Evolutionary conservation across 2,113 vertebrate genomes (phyloP).

Genomic region (Nicator chloris): DNA sequence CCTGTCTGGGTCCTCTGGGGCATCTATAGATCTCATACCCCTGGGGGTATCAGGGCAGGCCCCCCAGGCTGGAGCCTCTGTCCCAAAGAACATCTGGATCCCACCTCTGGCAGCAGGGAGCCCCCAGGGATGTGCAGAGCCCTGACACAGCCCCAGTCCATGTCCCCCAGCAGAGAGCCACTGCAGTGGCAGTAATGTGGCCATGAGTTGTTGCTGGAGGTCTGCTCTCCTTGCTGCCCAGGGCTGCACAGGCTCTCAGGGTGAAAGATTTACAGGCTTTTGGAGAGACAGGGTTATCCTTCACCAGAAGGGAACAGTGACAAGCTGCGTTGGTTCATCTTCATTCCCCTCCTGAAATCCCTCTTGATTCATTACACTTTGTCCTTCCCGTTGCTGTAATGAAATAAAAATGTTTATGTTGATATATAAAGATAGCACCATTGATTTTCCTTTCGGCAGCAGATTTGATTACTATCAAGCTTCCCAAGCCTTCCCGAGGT

Average conservation of each 20-base stretch:
- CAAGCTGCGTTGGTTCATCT: conserved; percentile 15
- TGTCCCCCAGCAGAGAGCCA: not conserved
- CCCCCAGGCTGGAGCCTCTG: not conserved
- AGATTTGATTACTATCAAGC: conserved; percentile 63
- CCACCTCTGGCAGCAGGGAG: not conserved
- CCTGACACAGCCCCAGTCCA: not conserved
- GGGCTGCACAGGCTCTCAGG: not conserved
- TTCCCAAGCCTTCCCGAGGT: conserved; percentile 45
- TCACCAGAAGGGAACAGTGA: not conserved
- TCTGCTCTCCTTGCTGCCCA: not conserved
- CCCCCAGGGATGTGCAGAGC: not conserved
- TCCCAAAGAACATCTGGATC: not conserved
- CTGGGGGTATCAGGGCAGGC: not conserved
- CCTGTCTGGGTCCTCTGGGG: not conserved
- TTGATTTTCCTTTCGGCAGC: conserved; percentile 61
- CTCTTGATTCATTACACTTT: conserved; percentile 52
- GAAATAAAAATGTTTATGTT: conserved; percentile 68
- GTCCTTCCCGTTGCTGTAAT: conserved; percentile 36
- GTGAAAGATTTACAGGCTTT: not conserved
- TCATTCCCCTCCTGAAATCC: conserved; percentile 8
- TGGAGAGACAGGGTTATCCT: conserved; percentile 12
- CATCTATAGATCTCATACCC: too few species aligned
- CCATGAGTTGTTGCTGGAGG: not conserved
- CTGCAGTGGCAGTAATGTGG: not conserved
- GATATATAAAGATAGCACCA: conserved; percentile 63